A percentile compares a stretch with the other conserved stretches of the same genome.
phyloP scores from a whole-genome alignment of 2,888 invertebrate species.

The Chouioia cunea region DNA sequence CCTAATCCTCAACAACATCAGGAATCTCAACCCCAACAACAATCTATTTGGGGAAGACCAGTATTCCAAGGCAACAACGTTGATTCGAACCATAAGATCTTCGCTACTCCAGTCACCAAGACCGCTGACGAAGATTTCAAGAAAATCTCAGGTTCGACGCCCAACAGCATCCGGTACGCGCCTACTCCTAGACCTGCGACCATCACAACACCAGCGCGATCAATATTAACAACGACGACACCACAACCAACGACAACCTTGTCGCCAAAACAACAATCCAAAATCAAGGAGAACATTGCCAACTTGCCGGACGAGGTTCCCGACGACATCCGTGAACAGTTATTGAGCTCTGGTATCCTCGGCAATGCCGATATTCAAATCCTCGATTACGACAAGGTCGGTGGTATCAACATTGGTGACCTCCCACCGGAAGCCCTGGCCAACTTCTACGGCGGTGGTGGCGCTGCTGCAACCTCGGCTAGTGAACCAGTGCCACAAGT shows the following conservation, averaged over 20 bases:
- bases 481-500: conserved; percentile 78
- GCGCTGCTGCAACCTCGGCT: conserved; percentile 78
- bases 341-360: conserved; percentile 86
- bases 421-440: conserved; percentile 88
- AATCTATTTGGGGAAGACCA: conserved; percentile 63
- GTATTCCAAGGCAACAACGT: conserved; percentile 49
- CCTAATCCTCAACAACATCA: conserved; percentile 57
- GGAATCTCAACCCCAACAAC: conserved; percentile 56
- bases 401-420: conserved; percentile 85
- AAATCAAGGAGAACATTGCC: conserved; percentile 66
- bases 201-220: conserved; percentile 70
- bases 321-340: conserved; percentile 85
- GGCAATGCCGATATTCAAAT: conserved; percentile 90
- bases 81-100: conserved; percentile 59
- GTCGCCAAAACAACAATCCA: conserved; percentile 72
- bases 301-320: conserved; percentile 88
- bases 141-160: conserved; percentile 63
- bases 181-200: conserved; percentile 66
- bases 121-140: conserved; percentile 50
- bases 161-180: conserved; percentile 56
- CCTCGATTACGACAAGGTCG: conserved; percentile 89
- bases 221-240: conserved; percentile 71
- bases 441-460: conserved; percentile 88
- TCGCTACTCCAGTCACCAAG: conserved; percentile 62
- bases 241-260: conserved; percentile 69